These are phyloP conservation scores for Dolomedes plantarius DNA, from an alignment of 2,888 invertebrate species.

Conservation along the genomic window DNA sequence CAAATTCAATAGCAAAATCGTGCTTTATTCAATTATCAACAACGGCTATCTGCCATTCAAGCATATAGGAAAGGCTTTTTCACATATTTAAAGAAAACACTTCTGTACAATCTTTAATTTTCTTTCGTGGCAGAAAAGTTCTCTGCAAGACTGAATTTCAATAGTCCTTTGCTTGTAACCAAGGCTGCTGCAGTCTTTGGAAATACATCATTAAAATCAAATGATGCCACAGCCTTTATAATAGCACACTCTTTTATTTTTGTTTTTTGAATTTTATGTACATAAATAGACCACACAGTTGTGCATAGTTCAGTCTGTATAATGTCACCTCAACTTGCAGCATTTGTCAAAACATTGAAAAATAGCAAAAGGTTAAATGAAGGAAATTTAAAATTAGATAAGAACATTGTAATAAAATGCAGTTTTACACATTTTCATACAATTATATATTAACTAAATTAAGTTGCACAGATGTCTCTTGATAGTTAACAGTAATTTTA, in stretches of 20 bases:
- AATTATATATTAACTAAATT: conserved; percentile 6
- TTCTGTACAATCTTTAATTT: conserved; percentile 65
- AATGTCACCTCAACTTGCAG: conserved; percentile 51
- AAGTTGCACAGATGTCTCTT: background rate
- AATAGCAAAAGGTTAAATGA: conserved; percentile 36
- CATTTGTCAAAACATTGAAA: conserved; percentile 57
- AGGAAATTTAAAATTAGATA: conserved; percentile 34
- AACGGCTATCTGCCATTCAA: conserved; percentile 72
- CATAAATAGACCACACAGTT: conserved; percentile 66
- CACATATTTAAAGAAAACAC: conserved; percentile 68
- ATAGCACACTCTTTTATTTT: conserved; percentile 35
- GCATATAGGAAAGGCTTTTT: conserved; percentile 71
- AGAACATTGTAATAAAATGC: background rate
- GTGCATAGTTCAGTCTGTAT: conserved; percentile 69
- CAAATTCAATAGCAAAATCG: conserved; percentile 70
- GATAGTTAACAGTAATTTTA: background rate
- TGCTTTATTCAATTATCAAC: conserved; percentile 72
- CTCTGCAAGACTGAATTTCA: conserved; percentile 35
- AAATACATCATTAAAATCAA: conserved; percentile 57
- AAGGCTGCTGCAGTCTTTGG: conserved; percentile 62
- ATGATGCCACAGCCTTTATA: conserved; percentile 64
- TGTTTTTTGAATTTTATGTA: conserved; percentile 62
- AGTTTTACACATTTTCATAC: background rate
- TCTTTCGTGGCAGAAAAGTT: conserved; percentile 56
- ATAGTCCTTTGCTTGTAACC: conserved; percentile 41